A percentile compares a stretch with the other conserved stretches of the same genome.
These are phyloP conservation scores for Eufriesea mexicana DNA, from an alignment of 1,140 invertebrate species.

Conservation along the genomic window DNA sequence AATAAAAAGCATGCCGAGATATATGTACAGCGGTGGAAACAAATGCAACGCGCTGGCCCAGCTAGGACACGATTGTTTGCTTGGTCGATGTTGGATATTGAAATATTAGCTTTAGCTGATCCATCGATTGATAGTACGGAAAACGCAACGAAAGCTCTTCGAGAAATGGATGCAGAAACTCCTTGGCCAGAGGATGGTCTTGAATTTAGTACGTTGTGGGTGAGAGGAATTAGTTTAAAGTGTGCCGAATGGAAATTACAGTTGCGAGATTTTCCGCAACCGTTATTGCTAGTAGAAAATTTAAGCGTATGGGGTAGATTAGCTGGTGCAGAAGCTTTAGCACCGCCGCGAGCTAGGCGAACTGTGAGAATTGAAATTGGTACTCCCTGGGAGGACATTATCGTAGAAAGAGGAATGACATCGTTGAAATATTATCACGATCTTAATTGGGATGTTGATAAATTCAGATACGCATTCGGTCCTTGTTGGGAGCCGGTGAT, in stretches of 20 bases:
- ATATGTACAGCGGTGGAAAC: slow-evolving; percentile 95
- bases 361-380: slow-evolving; percentile 89
- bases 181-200: slow-evolving; percentile 95
- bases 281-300: slow-evolving; percentile 91
- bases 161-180: slow-evolving; percentile 91
- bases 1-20: slow-evolving; percentile 96
- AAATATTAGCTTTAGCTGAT: slow-evolving; percentile 94
- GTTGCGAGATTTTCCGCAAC: slow-evolving; percentile 97
- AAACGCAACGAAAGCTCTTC: slow-evolving; percentile 88
- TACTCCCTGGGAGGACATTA: slow-evolving; percentile 88
- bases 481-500: slow-evolving; percentile 99
- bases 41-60: slow-evolving; percentile 88
- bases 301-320: slow-evolving; percentile 94
- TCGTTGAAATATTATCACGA: slow-evolving; percentile 99
- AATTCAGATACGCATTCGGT: slow-evolving; percentile 96
- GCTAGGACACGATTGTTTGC: slow-evolving; percentile 90
- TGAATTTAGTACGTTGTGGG: slow-evolving; percentile 97
- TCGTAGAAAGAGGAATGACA: slow-evolving; percentile 94
- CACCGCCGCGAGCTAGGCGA: slow-evolving; percentile 89
- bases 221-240: slow-evolving; percentile 90
- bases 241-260: slow-evolving; percentile 93
- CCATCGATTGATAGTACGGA: slow-evolving; percentile 92
- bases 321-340: slow-evolving; percentile 93
- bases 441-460: slow-evolving; percentile 95
- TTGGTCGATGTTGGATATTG: slow-evolving; percentile 90